These are phyloP conservation scores for Petrophora chlorosata DNA, from an alignment of 2,888 invertebrate species.

Conservation along the genomic window DNA sequence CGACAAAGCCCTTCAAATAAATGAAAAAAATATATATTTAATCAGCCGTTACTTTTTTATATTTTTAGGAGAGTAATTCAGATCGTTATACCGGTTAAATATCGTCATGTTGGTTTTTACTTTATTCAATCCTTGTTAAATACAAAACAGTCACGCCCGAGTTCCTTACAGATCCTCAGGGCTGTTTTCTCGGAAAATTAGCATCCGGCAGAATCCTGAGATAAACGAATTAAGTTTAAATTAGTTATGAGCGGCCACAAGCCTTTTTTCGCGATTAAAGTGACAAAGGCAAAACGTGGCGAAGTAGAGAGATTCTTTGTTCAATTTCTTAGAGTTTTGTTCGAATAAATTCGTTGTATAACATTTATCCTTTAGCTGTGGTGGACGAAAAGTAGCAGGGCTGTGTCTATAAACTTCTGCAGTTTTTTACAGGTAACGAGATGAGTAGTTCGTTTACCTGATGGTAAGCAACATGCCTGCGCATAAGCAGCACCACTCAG, in stretches of 20 bases:
- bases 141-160: constrained; percentile 11
- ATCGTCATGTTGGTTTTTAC: too few relatives aligned
- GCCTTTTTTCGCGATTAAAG: constrained; percentile 48
- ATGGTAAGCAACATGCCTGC: too few relatives aligned
- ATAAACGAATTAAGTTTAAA: constrained; percentile 61
- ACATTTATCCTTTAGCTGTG: too few relatives aligned
- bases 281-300: constrained; percentile 36
- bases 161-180: constrained; percentile 23
- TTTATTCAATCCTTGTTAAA: constrained; percentile 3
- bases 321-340: constrained; percentile 13
- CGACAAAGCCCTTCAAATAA: too few relatives aligned
- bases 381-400: too few relatives aligned
- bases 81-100: constrained; percentile 3
- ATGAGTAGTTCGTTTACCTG: too few relatives aligned
- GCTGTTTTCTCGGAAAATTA: constrained; percentile 38
- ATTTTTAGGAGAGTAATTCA: not conserved
- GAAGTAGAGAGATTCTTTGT: constrained; percentile 12
- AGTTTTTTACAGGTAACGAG: too few relatives aligned
- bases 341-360: constrained; percentile 13
- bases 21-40: too few relatives aligned
- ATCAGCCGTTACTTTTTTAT: not conserved
- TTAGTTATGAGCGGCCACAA: constrained; percentile 46
- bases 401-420: too few relatives aligned
- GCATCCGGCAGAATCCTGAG: constrained; percentile 41
- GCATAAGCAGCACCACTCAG: too few relatives aligned